These are phyloP conservation scores for Rhinopithecus roxellana DNA, from an alignment of 2,113 vertebrate genomes.

Conservation along the genomic window DNA sequence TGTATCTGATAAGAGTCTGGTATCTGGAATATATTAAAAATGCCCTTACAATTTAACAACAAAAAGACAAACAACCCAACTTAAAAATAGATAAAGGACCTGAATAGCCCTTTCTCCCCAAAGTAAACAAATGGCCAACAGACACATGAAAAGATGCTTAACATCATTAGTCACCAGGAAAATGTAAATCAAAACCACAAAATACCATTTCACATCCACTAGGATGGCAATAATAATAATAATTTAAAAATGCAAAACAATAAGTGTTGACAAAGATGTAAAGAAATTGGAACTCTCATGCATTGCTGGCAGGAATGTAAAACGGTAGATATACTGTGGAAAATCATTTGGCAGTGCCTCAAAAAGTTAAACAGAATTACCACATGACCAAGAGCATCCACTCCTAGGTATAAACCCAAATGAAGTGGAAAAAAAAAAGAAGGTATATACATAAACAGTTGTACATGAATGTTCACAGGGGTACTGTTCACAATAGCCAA, in stretches of 20 bases:
- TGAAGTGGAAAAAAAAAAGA: not conserved
- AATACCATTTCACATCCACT: not conserved
- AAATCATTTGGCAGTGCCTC: not conserved
- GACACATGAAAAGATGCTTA: not conserved
- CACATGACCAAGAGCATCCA: not conserved
- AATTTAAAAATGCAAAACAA: not conserved
- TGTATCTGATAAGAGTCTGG: not conserved
- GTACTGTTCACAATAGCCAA: not conserved
- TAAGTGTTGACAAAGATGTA: not conserved
- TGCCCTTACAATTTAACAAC: not conserved
- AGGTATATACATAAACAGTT: not conserved
- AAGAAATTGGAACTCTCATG: not conserved
- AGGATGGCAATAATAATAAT: not conserved
- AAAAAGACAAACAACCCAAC: not conserved
- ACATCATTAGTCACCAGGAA: not conserved
- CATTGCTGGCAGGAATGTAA: not conserved
- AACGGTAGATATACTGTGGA: not conserved
- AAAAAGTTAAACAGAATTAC: constrained; percentile 11
- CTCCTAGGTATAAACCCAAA: not conserved
- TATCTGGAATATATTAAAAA: not conserved
- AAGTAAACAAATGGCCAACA: not conserved
- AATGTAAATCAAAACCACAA: constrained; percentile 28
- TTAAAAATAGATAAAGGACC: constrained; percentile 10
- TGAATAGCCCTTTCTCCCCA: not conserved
- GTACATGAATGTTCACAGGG: not conserved